Base-by-base conservation (phyloP, 2,888 invertebrate genomes). In the Thysanoteuthis rhombus region DNA sequence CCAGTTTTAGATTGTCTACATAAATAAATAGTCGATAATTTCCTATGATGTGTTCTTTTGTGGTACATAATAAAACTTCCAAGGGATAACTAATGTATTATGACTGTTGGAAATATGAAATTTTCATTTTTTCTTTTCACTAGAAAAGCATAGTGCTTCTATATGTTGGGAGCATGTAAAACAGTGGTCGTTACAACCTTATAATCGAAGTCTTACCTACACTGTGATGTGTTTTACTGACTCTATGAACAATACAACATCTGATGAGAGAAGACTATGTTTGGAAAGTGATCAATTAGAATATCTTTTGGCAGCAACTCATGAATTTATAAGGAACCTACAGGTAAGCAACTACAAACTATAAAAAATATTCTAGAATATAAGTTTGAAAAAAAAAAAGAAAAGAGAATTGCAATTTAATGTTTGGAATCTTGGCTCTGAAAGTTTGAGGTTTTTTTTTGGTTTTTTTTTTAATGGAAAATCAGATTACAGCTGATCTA, bases 331-430 rank as follows among this genome's bases (percentile, higher is more conserved):
- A 19, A 92, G n/a, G 45, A 92, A 45, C 45, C 32, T 28, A 22
- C 92, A 92, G 92, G 92, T 92, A 92, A 42, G 45, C 12, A 8
- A n/a, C n/a, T n/a, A n/a, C n/a, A n/a, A n/a, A n/a, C n/a, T n/a
- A n/a, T n/a, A n/a, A n/a, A n/a, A n/a, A n/a, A n/a, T n/a, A n/a
- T n/a, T n/a, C n/a, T n/a, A n/a, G n/a, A n/a, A n/a, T n/a, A n/a
- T n/a, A n/a, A n/a, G n/a, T n/a, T n/a, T n/a, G n/a, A n/a, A n/a
- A n/a, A n/a, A n/a, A n/a, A n/a, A n/a, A n/a, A n/a, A n/a, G n/a
- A n/a, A n/a, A n/a, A n/a, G n/a, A n/a, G n/a, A n/a, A n/a, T n/a
- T n/a, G n/a, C n/a, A n/a, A n/a, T n/a, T n/a, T n/a, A n/a, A n/a
- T n/a, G n/a, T n/a, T n/a, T n/a, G n/a, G n/a, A n/a, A n/a, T n/a